Evolutionary conservation across 2,888 invertebrate genomes (phyloP).

Genomic region (Tetranychus piercei): DNA sequence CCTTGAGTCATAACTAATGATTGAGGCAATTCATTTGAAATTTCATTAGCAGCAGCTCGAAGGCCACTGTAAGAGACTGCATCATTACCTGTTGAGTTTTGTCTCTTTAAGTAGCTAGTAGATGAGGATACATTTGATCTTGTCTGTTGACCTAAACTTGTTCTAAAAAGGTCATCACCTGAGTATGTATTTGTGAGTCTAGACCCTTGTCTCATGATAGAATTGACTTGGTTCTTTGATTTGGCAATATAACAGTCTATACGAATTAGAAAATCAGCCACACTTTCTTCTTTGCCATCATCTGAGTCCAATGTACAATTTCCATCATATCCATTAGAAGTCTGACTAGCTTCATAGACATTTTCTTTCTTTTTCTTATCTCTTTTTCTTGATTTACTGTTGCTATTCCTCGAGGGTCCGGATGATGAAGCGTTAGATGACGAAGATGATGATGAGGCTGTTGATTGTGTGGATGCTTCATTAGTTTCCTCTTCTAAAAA

Average conservation of each 20-base stretch:
- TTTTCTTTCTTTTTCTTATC: not conserved
- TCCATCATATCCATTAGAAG: constrained; percentile 20
- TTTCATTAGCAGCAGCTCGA: constrained; percentile 20
- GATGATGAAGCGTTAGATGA: too few relatives aligned
- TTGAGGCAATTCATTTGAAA: constrained; percentile 16
- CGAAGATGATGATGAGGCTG: too few relatives aligned
- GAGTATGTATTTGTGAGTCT: constrained; percentile 11
- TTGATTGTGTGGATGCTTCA: constrained; percentile 9
- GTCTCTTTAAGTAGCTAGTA: constrained; percentile 8
- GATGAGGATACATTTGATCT: not conserved
- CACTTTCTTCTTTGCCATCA: constrained; percentile 28
- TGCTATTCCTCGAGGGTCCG: too few relatives aligned
- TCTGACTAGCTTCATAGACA: not conserved
- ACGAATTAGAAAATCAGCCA: constrained; percentile 33
- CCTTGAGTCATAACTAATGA: constrained; percentile 51
- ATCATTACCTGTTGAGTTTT: not conserved
- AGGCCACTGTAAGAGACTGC: constrained; percentile 20
- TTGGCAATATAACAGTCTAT: constrained; percentile 35
- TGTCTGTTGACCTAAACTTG: not conserved
- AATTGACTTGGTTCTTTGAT: constrained; percentile 32
- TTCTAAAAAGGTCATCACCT: constrained; percentile 14
- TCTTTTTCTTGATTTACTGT: too few relatives aligned
- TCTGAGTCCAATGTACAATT: not conserved
- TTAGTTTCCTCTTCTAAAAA: constrained; percentile 16
- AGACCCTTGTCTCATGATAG: constrained; percentile 27